These are phyloP conservation scores for Ptychodera flava DNA, from an alignment of 35 echinoderm and acorn worm genomes.

Conservation along the genomic window DNA sequence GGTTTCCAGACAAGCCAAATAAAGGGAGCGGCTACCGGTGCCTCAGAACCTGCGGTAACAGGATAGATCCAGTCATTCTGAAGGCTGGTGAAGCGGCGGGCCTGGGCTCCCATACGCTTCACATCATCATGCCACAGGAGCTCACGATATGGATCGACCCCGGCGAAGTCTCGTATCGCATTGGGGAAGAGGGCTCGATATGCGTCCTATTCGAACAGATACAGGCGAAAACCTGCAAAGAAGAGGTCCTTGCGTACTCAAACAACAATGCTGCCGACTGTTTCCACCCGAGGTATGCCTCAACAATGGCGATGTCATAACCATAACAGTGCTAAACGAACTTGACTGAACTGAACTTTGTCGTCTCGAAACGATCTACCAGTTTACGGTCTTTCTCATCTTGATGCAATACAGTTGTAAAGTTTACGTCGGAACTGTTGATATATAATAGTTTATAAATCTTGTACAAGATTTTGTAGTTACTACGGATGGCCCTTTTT, in stretches of 20 bases:
- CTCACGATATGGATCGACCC: constrained; percentile 72
- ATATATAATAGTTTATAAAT: too few species aligned
- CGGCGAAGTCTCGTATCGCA: constrained; percentile 48
- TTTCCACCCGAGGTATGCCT: neutral
- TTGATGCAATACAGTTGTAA: too few species aligned
- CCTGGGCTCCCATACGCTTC: constrained; percentile 13
- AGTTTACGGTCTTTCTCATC: too few species aligned
- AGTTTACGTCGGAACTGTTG: too few species aligned
- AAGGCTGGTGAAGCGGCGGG: constrained; percentile 50
- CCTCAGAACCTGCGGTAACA: constrained; percentile 39
- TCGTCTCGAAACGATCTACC: too few species aligned
- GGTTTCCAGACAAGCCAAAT: constrained; percentile 54
- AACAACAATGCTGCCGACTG: neutral
- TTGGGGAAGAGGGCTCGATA: constrained; percentile 67
- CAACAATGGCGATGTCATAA: neutral
- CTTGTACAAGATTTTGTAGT: too few species aligned
- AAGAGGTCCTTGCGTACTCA: neutral
- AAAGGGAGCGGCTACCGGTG: constrained; percentile 72
- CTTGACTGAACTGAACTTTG: too few species aligned
- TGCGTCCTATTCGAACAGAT: constrained; percentile 53
- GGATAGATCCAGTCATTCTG: constrained; percentile 49
- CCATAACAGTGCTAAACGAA: too few species aligned
- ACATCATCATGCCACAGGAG: constrained; percentile 41
- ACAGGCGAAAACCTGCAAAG: neutral
- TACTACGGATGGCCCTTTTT: too few species aligned